phyloP scores from a whole-genome alignment of 2,113 vertebrate genomes.

The Colius striatus region DNA sequence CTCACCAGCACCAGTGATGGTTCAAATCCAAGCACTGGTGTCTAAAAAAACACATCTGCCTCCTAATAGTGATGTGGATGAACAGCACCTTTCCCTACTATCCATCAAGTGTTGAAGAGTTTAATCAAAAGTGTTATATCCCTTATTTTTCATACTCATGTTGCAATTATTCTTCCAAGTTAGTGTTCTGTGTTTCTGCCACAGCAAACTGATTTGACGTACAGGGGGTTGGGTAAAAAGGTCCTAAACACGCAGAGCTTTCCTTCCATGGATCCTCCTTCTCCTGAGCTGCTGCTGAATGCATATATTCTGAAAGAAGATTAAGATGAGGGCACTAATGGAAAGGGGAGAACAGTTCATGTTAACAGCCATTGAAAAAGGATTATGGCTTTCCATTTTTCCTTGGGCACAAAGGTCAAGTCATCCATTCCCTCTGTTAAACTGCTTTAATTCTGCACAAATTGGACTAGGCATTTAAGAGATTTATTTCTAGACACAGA shows the following conservation, averaged over 20 bases:
- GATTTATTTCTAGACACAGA: constrained; percentile 10
- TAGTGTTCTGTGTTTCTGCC: background rate
- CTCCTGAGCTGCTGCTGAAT: background rate
- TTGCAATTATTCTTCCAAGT: background rate
- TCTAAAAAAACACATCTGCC: background rate
- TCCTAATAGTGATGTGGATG: background rate
- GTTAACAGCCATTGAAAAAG: constrained; percentile 24
- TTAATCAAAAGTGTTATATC: background rate
- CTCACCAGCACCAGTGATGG: background rate
- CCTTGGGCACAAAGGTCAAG: constrained; percentile 14
- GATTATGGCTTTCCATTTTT: constrained; percentile 27
- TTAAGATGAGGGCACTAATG: background rate
- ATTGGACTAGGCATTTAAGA: background rate
- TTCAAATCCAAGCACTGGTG: background rate
- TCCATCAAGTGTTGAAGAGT: rapidly evolving
- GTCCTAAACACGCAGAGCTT: rapidly evolving
- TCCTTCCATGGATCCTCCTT: background rate
- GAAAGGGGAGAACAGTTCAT: constrained; percentile 23
- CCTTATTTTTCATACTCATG: background rate
- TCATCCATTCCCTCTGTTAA: background rate
- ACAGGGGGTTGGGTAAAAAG: background rate
- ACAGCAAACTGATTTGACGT: background rate
- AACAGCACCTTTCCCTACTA: background rate
- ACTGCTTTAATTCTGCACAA: constrained; percentile 28
- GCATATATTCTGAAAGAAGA: background rate